These are phyloP conservation scores for Euproctis similis DNA, from an alignment of 2,888 invertebrate species.

Conservation along the genomic window DNA sequence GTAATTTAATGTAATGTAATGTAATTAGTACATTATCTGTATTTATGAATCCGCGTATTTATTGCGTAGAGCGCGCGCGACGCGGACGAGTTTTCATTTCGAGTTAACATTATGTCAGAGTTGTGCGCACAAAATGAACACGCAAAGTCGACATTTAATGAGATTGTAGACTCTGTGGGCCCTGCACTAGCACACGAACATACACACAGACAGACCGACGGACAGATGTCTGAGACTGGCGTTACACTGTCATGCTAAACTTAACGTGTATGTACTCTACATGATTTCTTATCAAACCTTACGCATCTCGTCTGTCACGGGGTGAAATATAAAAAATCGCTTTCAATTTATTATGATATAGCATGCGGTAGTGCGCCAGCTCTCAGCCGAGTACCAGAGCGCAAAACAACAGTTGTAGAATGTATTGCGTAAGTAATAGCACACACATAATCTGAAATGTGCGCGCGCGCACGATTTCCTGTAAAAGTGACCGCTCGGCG, in stretches of 20 bases:
- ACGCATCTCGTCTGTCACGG: no score
- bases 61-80: slow-evolving; percentile 49
- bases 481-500: slow-evolving; percentile 18
- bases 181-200: slow-evolving; percentile 8
- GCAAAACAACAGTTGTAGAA: slow-evolving; percentile 25
- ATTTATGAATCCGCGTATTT: slow-evolving; percentile 55
- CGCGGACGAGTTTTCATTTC: slow-evolving; percentile 58
- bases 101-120: slow-evolving; percentile 64
- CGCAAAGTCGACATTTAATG: slow-evolving; percentile 66
- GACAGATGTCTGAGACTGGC: slow-evolving; percentile 10
- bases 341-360: not conserved
- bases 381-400: slow-evolving; percentile 30
- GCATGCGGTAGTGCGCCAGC: slow-evolving; percentile 12
- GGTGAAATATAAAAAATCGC: not conserved
- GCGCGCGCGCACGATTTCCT: slow-evolving; percentile 26
- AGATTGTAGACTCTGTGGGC: slow-evolving; percentile 53
- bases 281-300: not conserved
- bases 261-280: no score
- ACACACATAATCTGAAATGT: slow-evolving; percentile 23
- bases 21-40: slow-evolving; percentile 40
- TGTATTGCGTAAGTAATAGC: slow-evolving; percentile 25
- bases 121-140: slow-evolving; percentile 66
- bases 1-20: no score
- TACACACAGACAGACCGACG: slow-evolving; percentile 4
- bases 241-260: slow-evolving; percentile 9